phyloP scores from a whole-genome alignment of 2,113 vertebrate species.

The Barbus barbus region DNA sequence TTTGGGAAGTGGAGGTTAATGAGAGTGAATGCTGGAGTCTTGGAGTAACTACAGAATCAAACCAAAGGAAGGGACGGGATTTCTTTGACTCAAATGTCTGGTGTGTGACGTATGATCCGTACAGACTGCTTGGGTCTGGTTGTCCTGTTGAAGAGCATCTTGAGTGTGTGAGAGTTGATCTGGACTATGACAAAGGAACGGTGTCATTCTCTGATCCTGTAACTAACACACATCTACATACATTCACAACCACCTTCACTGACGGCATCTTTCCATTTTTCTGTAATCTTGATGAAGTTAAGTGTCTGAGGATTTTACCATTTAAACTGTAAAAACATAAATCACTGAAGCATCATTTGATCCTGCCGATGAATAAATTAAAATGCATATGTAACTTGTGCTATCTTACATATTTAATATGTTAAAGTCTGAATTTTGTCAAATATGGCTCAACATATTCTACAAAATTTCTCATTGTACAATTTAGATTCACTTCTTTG shows the following conservation, averaged over 20 bases:
- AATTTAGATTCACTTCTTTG: background rate
- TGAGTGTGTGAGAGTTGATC: background rate
- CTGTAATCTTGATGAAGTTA: background rate
- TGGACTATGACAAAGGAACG: background rate
- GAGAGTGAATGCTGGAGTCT: background rate
- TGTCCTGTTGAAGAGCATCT: background rate
- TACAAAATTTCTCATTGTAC: background rate
- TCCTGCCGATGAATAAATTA: background rate
- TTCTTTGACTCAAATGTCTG: background rate
- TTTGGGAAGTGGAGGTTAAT: background rate
- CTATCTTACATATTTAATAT: background rate
- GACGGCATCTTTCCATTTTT: background rate
- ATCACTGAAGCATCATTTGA: background rate
- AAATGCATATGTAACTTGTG: background rate
- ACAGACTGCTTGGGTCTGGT: background rate
- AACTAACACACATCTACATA: background rate
- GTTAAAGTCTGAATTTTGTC: background rate
- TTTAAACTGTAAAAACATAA: background rate
- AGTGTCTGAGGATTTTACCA: background rate
- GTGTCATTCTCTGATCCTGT: background rate
- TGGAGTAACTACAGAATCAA: background rate
- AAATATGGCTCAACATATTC: background rate
- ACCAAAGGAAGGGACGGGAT: background rate
- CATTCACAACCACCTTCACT: background rate
- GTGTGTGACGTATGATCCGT: background rate